phyloP scores from a whole-genome alignment of 92 coral and sea anemone genomes.

The Virgularia gustaviana region DNA sequence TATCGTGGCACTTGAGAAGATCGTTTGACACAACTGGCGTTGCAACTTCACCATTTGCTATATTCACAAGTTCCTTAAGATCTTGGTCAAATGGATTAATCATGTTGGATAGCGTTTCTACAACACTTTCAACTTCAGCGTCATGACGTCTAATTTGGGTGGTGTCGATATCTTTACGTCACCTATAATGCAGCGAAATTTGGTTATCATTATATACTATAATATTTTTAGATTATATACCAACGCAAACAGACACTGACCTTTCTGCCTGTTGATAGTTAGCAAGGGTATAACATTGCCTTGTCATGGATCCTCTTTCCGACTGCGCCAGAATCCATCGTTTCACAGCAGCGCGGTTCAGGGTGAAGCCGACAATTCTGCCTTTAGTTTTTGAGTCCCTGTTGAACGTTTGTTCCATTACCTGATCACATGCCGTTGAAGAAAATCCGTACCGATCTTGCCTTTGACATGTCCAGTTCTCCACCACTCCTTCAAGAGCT shows the following conservation, averaged over 20 bases:
- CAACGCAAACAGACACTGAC: conserved; percentile 1
- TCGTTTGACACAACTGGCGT: background rate
- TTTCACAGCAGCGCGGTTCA: conserved; percentile 2
- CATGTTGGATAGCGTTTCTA: background rate
- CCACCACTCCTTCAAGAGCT: background rate
- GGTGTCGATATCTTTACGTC: conserved; percentile 33
- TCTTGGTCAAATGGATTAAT: background rate
- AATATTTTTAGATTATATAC: background rate
- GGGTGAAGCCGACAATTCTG: background rate
- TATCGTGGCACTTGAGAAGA: background rate
- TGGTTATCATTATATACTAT: background rate
- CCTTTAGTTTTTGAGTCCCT: conserved; percentile 17
- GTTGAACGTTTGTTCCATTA: conserved; percentile 22
- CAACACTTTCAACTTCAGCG: conserved; percentile 32
- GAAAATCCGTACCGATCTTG: conserved; percentile 1
- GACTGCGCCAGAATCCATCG: conserved; percentile 23
- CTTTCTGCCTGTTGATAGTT: conserved; percentile 19
- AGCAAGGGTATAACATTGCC: conserved; percentile 33
- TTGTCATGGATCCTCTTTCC: conserved; percentile 5
- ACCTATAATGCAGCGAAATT: conserved; percentile 15
- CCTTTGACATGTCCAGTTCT: conserved; percentile 27
- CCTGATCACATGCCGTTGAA: conserved; percentile 27
- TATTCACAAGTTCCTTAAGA: background rate
- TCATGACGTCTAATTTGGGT: conserved; percentile 31
- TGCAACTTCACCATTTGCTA: background rate